Percentiles rank a stretch among this genome's conserved stretches.
phyloP scores from a whole-genome alignment of 2,113 vertebrate genomes.

The Perccottus glenii region DNA sequence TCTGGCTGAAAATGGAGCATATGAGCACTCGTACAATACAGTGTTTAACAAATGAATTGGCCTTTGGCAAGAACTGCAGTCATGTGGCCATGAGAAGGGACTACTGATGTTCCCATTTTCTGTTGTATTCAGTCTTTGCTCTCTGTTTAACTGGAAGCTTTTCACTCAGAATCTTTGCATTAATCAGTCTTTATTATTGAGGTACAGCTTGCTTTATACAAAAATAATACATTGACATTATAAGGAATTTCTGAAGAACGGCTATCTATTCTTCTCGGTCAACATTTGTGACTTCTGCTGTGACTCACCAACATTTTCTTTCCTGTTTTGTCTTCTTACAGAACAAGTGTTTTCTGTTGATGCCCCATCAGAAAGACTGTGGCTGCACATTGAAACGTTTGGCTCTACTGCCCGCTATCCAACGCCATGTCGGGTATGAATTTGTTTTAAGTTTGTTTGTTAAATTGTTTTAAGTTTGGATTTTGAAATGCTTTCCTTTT shows the following conservation, averaged over 20 bases:
- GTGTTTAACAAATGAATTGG: neutral
- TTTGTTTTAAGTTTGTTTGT: no score
- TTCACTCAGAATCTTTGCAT: neutral
- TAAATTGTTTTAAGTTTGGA: no score
- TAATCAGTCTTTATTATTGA: neutral
- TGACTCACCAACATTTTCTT: neutral
- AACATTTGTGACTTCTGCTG: neutral
- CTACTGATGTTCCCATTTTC: neutral
- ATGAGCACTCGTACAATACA: neutral
- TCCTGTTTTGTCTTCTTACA: constrained; percentile 10
- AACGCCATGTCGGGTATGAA: constrained; percentile 69
- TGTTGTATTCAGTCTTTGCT: neutral
- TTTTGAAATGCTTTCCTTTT: no score
- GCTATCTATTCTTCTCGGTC: no score
- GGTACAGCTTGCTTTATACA: neutral
- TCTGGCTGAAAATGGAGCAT: neutral
- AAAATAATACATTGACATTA: neutral
- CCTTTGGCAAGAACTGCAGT: constrained; percentile 20
- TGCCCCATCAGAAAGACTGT: constrained; percentile 19
- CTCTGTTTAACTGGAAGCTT: neutral
- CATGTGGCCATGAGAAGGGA: constrained; percentile 23
- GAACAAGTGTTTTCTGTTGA: constrained; percentile 38
- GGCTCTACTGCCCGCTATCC: constrained; percentile 13
- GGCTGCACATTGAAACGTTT: constrained; percentile 11
- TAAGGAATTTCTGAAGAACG: no score